Evolutionary conservation across 1,140 invertebrate genomes (phyloP), one percentile per base, ranked within the genome.

Genomic region (Orchesella cincta): DNA sequence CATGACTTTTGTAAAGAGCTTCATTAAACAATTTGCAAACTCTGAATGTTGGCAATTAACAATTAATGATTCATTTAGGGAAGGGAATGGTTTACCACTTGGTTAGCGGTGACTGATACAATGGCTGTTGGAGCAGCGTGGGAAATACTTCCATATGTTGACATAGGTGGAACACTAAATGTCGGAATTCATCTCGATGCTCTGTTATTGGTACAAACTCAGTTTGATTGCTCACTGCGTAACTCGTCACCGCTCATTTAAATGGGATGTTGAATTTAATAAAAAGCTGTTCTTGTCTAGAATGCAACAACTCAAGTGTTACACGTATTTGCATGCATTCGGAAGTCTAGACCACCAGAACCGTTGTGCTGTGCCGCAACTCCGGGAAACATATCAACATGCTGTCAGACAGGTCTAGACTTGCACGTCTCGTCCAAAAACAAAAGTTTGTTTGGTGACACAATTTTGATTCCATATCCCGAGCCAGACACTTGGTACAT

Each of bases 401-500:
- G 82, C 89, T 57, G 91, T 90, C 78, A 88, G 84, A 70, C 89
- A 88, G 87, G 88, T 77, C 86, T 87, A 1, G 85, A 86, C 73
- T 85, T 90, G 0, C 88, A 87, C 51, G 87, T 90, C 23, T 87
- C 87, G 0, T 88, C 86, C 1, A 74, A 70, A 33, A 85, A 84
- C 12, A 72, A 78, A 72, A 79, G 84, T 18, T 81, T 79, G 79
- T 78, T 82, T 1, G 79, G 88, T 64, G 81, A 81, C 34, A 85
- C 79, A 67, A 82, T 92, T 12, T 87, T 92, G 78, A 89, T 94
- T 18, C 93, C 93, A 1, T 94, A 90, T 84, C 93, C 93, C 0
- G 92, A 94, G 82, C 89, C 90, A 20, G 93, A 93, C 0, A 84
- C 85, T 20, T 95, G 93, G 93, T 93, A 91, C 84, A 82, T 93